A percentile compares a stretch with the other conserved stretches of the same genome.
Conservation (phyloP, 2,113 vertebrate species). For the Perca fluviatilis region DNA sequence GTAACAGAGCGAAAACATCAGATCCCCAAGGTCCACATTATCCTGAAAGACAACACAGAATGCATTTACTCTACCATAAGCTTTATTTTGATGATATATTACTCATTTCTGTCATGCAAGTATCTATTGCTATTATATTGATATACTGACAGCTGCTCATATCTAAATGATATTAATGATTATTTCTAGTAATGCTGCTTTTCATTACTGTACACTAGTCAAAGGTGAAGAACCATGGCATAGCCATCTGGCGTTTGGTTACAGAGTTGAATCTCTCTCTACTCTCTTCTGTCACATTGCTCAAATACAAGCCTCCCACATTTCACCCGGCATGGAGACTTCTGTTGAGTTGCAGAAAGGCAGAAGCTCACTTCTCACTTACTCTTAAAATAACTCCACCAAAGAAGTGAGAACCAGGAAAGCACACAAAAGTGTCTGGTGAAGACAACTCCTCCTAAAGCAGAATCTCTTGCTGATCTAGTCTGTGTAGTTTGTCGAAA, state of each 20-base stretch:
- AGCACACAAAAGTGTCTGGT: conserved; percentile 57
- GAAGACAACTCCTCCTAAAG: conserved; percentile 46
- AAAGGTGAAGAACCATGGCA: not conserved
- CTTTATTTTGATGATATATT: not conserved
- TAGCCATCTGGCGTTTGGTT: conserved; percentile 30
- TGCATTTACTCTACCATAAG: not conserved
- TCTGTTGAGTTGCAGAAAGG: conserved; percentile 70
- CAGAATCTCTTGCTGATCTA: conserved; percentile 27
- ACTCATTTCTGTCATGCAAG: not conserved
- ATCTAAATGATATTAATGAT: not conserved
- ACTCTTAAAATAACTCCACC: conserved; percentile 79
- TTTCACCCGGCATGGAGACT: conserved; percentile 52
- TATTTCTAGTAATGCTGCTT: not conserved
- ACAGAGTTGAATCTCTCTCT: conserved; percentile 13
- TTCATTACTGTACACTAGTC: not conserved
- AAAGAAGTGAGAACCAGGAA: conserved; percentile 69
- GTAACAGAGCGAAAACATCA: conserved; percentile 99
- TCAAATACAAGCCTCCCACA: conserved; percentile 57
- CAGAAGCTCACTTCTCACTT: conserved; percentile 76
- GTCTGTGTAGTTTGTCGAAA: not conserved
- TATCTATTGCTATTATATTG: not conserved
- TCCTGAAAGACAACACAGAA: conserved; percentile 86
- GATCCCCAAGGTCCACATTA: conserved; percentile 96
- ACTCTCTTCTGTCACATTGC: conserved; percentile 37
- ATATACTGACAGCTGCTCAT: not conserved